Evolutionary conservation across 2,113 vertebrate species (phyloP).

Genomic region (Ictidomys tridecemlineatus): DNA sequence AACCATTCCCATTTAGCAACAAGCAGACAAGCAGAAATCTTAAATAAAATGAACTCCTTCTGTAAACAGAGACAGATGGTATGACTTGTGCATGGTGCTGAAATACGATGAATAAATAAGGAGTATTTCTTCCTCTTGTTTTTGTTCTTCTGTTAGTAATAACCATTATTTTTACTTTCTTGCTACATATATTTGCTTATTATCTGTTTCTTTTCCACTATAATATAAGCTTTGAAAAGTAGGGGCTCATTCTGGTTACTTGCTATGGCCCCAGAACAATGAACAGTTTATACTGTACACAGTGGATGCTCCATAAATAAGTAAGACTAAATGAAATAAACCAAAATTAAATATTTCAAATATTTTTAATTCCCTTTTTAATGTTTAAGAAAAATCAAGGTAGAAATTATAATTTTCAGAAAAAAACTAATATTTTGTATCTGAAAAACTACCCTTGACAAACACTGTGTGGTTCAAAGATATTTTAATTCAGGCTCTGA

Average conservation of each 20-base stretch:
- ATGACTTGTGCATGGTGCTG: neutral
- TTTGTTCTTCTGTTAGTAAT: neutral
- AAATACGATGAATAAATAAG: neutral
- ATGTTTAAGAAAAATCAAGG: neutral
- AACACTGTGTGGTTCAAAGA: neutral
- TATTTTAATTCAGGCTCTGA: neutral
- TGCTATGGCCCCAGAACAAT: neutral
- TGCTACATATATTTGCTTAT: neutral
- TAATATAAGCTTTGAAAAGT: neutral
- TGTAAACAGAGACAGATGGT: neutral
- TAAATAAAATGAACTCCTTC: neutral
- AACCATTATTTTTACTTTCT: neutral
- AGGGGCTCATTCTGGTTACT: neutral
- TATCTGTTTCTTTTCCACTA: neutral
- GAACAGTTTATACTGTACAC: neutral
- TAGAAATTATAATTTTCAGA: constrained; percentile 8
- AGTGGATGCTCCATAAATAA: neutral
- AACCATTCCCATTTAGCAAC: neutral
- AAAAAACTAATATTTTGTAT: constrained; percentile 31
- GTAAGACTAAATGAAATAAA: neutral
- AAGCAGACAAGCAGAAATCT: neutral
- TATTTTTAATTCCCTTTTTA: neutral
- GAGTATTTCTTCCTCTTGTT: neutral
- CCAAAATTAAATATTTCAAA: neutral
- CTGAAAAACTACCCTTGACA: constrained; percentile 3